Base-by-base conservation (phyloP, 2,888 invertebrate species). In the Heteromurus nitidus region DNA sequence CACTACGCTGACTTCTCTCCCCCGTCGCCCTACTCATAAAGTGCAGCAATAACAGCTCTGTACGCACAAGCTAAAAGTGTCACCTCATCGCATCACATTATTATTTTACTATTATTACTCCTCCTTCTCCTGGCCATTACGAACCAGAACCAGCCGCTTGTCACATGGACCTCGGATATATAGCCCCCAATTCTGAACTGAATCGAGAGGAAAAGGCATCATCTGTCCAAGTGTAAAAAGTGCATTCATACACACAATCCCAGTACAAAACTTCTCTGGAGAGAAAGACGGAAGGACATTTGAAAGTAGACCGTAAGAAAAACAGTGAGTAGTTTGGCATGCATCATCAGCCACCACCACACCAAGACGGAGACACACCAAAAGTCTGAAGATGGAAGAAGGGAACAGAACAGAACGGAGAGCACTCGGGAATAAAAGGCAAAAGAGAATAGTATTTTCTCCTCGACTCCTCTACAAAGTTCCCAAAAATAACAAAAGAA, bases 281-380 rank as follows among this genome's bases (percentile, higher is more conserved):
- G 11, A 64, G 22, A 26, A 20, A 3, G 28, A 50, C n/a, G 11
- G 50, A 28, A 28, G 30, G 28, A 67, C 20, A 24, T 50, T 62
- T 53, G 13, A 65, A 55, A 26, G 24, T 65, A 36, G 28, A 50
- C 36, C 26, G 31, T 20, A 13, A 16, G 47, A 20, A 11, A 72
- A 42, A 44, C 31, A 53, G 62, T 13, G 28, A 24, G 31, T 28
- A 76, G 58, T 68, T 76, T 76, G 75, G 75, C 68, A 68, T 76
- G 68, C 68, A 58, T 76, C 75, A 76, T 76, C 75, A 68, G 67
- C 67, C 47, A 67, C 67, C 67, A 68, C 28, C 47, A 60, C 62
- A 42, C 73, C 31, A 47, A 67, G 50, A 47, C 18, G 50, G 13
- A 22, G n/a, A n/a, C 44, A 26, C 42, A 28, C 53, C 5, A 50